These are phyloP conservation scores for Onychorhynchus coronatus DNA, from an alignment of 2,113 vertebrate genomes.

Conservation along the genomic window DNA sequence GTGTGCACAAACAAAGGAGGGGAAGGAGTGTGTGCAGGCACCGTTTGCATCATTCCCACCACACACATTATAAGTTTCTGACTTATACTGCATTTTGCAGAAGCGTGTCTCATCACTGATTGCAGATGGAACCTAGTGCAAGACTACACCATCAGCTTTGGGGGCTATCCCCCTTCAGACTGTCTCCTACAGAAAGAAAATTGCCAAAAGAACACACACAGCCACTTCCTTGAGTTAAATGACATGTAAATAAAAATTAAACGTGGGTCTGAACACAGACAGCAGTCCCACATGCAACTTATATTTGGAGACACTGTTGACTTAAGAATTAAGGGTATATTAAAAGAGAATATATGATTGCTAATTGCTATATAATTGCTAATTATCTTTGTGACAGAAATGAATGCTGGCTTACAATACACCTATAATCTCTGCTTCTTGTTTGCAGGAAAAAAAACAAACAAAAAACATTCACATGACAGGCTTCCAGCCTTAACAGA, in stretches of 20 bases:
- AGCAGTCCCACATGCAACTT: not conserved
- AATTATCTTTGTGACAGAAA: not conserved
- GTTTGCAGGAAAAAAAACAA: not conserved
- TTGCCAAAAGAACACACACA: not conserved
- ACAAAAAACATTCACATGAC: not conserved
- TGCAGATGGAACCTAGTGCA: not conserved
- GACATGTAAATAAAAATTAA: not conserved
- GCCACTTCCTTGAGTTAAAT: not conserved
- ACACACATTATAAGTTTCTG: not conserved
- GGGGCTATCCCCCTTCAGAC: not conserved
- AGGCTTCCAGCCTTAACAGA: not conserved
- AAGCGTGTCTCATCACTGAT: not conserved
- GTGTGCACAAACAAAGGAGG: not conserved
- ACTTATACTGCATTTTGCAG: not conserved
- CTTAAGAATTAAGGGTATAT: not conserved
- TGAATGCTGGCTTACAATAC: not conserved
- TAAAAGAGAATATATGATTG: not conserved
- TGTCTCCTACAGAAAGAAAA: not conserved
- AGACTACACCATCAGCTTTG: not conserved
- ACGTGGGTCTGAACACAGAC: not conserved
- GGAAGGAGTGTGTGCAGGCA: rapidly evolving
- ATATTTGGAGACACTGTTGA: not conserved
- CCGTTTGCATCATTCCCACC: not conserved
- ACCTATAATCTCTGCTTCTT: not conserved
- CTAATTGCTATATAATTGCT: too few species aligned